These are phyloP conservation scores for Paraescarpia echinospica DNA, from an alignment of 1,140 invertebrate species.

Conservation along the genomic window DNA sequence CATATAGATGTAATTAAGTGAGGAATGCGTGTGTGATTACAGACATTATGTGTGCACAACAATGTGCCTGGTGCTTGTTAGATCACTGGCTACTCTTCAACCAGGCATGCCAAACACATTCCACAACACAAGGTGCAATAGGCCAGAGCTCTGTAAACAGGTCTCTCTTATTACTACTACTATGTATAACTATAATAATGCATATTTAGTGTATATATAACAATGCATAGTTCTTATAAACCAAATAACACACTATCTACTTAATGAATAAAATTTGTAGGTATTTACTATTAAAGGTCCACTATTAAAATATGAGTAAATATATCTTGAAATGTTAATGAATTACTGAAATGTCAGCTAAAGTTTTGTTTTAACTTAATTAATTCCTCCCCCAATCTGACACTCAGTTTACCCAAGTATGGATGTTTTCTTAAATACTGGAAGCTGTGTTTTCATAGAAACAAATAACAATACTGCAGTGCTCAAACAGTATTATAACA, in stretches of 20 bases:
- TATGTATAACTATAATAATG: not conserved
- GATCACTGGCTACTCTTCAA: not conserved
- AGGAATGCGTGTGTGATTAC: not conserved
- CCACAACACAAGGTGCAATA: not conserved
- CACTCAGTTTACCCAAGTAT: not conserved
- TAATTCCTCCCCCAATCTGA: no score
- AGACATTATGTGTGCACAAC: not conserved
- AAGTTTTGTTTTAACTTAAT: not conserved
- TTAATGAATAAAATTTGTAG: no score
- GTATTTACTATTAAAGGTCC: not conserved
- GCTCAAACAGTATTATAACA: not conserved
- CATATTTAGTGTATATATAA: no score
- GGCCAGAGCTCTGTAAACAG: not conserved
- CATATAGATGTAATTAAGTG: not conserved
- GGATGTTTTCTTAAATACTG: not conserved
- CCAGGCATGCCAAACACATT: not conserved
- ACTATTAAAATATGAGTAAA: not conserved
- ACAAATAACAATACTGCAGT: no score
- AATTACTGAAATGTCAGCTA: not conserved
- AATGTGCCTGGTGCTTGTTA: not conserved
- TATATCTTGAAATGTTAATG: not conserved
- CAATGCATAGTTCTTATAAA: not conserved
- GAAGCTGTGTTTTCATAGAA: not conserved
- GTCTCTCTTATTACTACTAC: not conserved
- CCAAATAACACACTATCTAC: no score